Base-by-base conservation (phyloP, 2,113 vertebrate genomes). In the Silurus glanis region DNA sequence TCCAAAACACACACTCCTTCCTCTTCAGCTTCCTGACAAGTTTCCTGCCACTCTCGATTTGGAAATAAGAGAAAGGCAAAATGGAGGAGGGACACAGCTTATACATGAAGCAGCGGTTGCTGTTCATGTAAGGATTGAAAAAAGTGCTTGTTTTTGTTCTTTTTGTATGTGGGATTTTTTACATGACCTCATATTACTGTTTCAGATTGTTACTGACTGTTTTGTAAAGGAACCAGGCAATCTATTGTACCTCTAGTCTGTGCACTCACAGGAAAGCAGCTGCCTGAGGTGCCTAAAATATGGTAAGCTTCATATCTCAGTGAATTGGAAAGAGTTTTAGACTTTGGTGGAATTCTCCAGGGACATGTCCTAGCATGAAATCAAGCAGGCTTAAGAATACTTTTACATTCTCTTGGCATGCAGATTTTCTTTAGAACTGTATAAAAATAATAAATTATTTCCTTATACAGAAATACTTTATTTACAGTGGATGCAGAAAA, bases 1-100 rank as follows among this genome's bases (percentile, higher is more conserved):
- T 80, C 6, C 21, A n/a, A 47, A 79, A 61, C 25, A 14, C 14
- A 17, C 64, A 53, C n/a, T 79, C 79, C 47, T 82, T 82, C 67
- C 83, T 83, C 80, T 13, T 72, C 72, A 47, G 64, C 78, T 79
- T 87, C 83, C 83, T 87, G 71, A 8, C n/a, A 55, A 45, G 62
- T 53, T 82, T 80, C 83, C 80, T 83, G 56, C n/a, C 25, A 53
- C 76, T 55, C 62, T 76, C 67, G 61, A 23, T 75, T 12, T 19
- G 17, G 82, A 62, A 87, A 53, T 0, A 4, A 61, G n/a, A 23
- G 80, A 69, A 51, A 58, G 10, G 66, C 13, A 25, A 79, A 85
- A 80, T 37, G 53, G 37, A 14, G 25, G 58, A 37, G 67, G n/a
- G 69, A 37, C 12, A 10, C 55, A 55, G 66, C 12, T 9, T 25